A percentile compares a stretch with the other conserved stretches of the same genome.
Evolutionary conservation across 2,113 vertebrate species (phyloP).

Genomic region (Columbina picui): DNA sequence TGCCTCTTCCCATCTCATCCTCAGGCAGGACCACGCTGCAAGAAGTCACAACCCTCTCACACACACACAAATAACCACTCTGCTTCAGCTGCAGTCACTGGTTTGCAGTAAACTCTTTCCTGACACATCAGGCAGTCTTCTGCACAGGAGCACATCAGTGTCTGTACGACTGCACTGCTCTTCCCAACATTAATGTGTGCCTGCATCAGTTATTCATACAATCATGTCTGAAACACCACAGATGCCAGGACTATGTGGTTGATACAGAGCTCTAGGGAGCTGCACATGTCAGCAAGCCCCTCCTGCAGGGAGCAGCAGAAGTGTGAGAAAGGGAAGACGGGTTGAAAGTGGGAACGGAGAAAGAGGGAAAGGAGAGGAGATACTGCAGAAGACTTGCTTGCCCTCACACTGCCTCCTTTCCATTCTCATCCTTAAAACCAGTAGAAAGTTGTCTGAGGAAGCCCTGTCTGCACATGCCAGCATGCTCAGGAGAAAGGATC

Average conservation of each 20-base stretch:
- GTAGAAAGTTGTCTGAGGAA: neutral
- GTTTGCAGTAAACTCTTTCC: neutral
- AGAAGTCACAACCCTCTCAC: accelerated
- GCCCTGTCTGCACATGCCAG: neutral
- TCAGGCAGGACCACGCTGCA: neutral
- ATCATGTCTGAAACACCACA: accelerated
- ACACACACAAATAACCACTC: neutral
- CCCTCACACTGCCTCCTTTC: neutral
- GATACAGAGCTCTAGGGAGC: neutral
- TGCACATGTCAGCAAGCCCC: neutral
- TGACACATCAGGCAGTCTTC: neutral
- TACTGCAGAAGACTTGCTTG: neutral
- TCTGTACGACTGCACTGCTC: neutral
- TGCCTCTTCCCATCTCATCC: neutral
- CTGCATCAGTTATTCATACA: neutral
- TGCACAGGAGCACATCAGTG: accelerated
- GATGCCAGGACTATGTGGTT: neutral
- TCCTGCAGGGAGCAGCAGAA: neutral
- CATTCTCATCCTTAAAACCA: neutral
- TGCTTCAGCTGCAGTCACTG: neutral
- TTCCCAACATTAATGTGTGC: neutral
- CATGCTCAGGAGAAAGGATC: neutral
- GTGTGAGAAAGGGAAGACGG: neutral
- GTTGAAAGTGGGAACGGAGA: neutral
- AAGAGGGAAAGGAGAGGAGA: neutral